Base-by-base conservation (phyloP, 2,888 invertebrate species). In the Sesia apiformis region DNA sequence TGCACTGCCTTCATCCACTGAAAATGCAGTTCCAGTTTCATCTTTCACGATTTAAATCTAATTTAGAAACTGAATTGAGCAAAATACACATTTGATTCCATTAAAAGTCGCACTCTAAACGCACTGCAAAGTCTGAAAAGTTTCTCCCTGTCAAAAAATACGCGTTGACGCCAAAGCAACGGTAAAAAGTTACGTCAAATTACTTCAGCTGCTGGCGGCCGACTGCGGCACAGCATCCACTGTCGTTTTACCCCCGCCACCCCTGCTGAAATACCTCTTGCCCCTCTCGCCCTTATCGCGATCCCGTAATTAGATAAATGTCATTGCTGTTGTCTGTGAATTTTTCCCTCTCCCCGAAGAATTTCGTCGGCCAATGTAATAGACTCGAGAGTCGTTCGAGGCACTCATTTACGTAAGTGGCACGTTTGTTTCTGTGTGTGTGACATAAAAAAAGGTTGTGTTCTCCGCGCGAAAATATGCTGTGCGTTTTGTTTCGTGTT, bases 291-390 rank as follows among this genome's bases (percentile, higher is more conserved):
- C 74, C 77, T 81, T 84, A 85, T 85, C 87, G 79, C 83, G 82
- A 82, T 81, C 70, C 78, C 80, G 76, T 88, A 88, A 88, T 88
- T 87, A 88, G 87, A 88, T 86, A 83, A 87, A 85, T 87, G 86
- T 85, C 85, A 85, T 81, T 79, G 79, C 78, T 84, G 81, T 82
- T 80, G 81, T 84, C 79, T 81, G 72, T 74, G 64, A 64, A 57
- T 66, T 70, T 71, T 69, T 67, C 76, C 63, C 71, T 75, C 78
- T 72, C 64, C 61, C 61, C 63, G 58, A 65, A 69, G 69, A 75
- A 73, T 74, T 78, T 74, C 61, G 67, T 66, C 68, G 65, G 69
- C 65, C 69, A 58, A 64, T 67, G 74, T 77, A 75, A 78, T 74
- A 74, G 73, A 78, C 62, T 65, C 60, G 55, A 46, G 54, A 60